Base-by-base conservation (phyloP, 92 coral and sea anemone genomes). In the Virgularia gustaviana region DNA sequence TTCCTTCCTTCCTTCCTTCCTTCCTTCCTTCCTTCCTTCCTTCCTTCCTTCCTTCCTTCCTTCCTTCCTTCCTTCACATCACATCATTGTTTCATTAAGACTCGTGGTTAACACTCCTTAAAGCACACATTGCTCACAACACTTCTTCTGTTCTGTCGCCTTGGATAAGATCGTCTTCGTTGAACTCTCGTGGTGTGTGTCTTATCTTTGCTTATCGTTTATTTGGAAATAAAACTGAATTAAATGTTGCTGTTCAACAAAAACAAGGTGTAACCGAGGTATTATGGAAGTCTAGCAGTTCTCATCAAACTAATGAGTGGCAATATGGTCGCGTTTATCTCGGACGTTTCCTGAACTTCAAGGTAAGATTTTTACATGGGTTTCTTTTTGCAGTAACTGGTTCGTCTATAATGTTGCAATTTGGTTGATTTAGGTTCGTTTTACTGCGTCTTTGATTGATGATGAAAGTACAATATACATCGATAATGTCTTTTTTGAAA, bases 151-250 rank as follows among this genome's bases (percentile, higher is more conserved):
- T 63, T 22, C 0, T 37, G 27, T 63, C 70, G 10, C 52, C 52
- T 0, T 9, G 44, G 52, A 63, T 63, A 24, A 22, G 27, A 25
- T 35, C 49, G 4, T 35, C 43, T 16, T 19, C 44, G 13, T 20
- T 16, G 6, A 33, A 22, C 27, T 15, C 30, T 39, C 32, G 39
- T 63, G 70, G 70, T 34, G 49, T 37, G 9, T 63, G 70, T n/a
- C 53, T 63, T 24, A 18, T 36, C 49, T 63, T 63, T 36, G 16
- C 49, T 4, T 63, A 16, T 44, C 70, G 51, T 63, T 11, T 63
- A 9, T 18, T 27, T 37, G 70, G 70, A 16, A 24, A 37, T 20
- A 11, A 37, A 39, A 63, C 70, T 0, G 30, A 16, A 37, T 28
- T 63, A n/a, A 63, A 9, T 19, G 70, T 63, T 15, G 32, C 28